phyloP scores from a whole-genome alignment of 35 echinoderm and acorn worm species.

The Heliocidaris erythrogramma region DNA sequence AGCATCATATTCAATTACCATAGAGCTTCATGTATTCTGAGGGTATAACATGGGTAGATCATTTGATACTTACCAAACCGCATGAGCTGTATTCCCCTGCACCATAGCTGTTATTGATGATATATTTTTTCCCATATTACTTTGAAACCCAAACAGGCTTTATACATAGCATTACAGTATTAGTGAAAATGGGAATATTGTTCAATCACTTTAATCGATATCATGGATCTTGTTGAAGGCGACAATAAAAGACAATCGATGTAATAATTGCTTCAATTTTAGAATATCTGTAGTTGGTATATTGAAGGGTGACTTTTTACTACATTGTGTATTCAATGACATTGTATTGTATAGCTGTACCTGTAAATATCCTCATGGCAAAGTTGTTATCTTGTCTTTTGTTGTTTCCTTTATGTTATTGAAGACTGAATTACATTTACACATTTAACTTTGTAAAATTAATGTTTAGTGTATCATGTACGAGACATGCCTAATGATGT shows the following conservation, averaged over 20 bases:
- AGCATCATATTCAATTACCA: too few relatives aligned
- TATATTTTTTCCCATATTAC: too few relatives aligned
- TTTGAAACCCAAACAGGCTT: too few relatives aligned
- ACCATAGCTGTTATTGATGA: too few relatives aligned
- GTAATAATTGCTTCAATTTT: neutral
- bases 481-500: neutral
- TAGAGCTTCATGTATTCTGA: too few relatives aligned
- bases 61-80: too few relatives aligned
- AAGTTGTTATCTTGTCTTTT: neutral
- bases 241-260: neutral
- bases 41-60: too few relatives aligned
- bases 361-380: neutral
- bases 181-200: too few relatives aligned
- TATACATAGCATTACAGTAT: too few relatives aligned
- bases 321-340: neutral
- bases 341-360: neutral
- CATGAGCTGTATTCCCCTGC: too few relatives aligned
- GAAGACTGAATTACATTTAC: neutral
- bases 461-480: neutral
- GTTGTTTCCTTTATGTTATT: neutral
- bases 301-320: neutral
- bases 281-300: neutral
- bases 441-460: neutral
- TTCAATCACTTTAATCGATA: too few relatives aligned
- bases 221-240: too few relatives aligned